Evolutionary conservation across 2,797 vertebrate genomes (phyloP), one percentile per base, ranked within the genome.

Genomic region (Echiichthys vipera): DNA sequence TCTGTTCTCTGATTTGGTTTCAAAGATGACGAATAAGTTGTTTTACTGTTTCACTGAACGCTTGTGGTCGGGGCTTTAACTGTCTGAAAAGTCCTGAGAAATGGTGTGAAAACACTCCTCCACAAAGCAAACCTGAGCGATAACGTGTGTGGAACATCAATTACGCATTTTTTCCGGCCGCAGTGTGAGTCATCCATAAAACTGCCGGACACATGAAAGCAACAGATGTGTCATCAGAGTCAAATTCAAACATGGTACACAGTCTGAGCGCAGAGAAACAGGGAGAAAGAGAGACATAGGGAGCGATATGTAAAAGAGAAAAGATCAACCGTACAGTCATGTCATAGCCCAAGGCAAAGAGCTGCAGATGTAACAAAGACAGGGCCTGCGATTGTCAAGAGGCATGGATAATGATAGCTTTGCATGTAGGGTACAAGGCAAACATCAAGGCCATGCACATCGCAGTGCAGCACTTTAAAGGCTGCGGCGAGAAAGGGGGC

Each of bases 381-480:
- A 72, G 88, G 88, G 88, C 87, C 84, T 65, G 80, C 86, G 88
- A 94, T 94, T 94, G 93, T 95, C 93, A 93, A 92, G 94, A 93
- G 94, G 93, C 92, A 90, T 84, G 91, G 90, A 92, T 94, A 95
- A 95, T 94, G 94, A 94, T 93, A 93, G 93, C 92, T 93, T 90
- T 94, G 91, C 92, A 94, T 93, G 92, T 89, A 90, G 88, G 91
- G 91, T 92, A 92, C 93, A 91, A 93, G 90, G 89, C 88, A 82
- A 89, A 94, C 93, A 94, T 95, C 93, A 94, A 94, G 92, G 92
- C 92, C 63, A 56, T 59, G 86, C 74, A 68, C 92, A 88, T 83
- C 65, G 84, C 85, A 81, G 87, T 71, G 81, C 88, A 89, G 65
- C 81, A 86, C 92, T 93, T 94, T 91, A 90, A 93, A 92, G 92